Evolutionary conservation across 2,113 vertebrate genomes (phyloP).

Genomic region (Pavo muticus): DNA sequence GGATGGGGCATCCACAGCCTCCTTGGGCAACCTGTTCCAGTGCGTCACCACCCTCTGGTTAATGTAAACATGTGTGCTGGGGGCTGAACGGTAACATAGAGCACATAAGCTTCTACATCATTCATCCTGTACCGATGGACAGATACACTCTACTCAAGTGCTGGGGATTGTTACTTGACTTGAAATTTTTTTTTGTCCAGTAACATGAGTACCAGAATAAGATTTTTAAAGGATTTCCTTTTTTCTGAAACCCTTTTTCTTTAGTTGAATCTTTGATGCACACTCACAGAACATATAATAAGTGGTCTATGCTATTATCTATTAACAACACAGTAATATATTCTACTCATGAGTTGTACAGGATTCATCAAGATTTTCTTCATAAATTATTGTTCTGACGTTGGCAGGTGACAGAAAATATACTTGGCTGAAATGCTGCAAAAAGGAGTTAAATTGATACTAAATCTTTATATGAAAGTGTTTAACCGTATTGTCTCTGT

Average conservation of each 20-base stretch:
- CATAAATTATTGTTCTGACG: conserved; percentile 30
- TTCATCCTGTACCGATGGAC: not conserved
- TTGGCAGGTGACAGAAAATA: conserved; percentile 30
- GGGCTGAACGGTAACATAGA: not conserved
- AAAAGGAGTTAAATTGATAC: not conserved
- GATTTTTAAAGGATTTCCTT: not conserved
- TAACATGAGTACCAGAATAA: not conserved
- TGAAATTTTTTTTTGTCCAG: not conserved
- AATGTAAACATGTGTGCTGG: not conserved
- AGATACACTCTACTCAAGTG: not conserved
- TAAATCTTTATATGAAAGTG: not conserved
- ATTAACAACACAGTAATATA: not conserved
- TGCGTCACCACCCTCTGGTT: not conserved
- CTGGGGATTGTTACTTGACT: not conserved
- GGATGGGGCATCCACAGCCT: too few relatives aligned
- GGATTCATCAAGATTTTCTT: conserved; percentile 2
- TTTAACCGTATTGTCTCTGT: conserved; percentile 14
- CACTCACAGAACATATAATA: not conserved
- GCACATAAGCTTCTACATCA: not conserved
- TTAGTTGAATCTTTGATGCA: not conserved
- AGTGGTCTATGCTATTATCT: not conserved
- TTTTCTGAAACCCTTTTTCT: not conserved
- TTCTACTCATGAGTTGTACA: not conserved
- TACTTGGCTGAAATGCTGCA: not conserved
- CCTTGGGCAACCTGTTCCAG: too few relatives aligned